phyloP scores from a whole-genome alignment of 2,113 vertebrate genomes.

The Nymphicus hollandicus region DNA sequence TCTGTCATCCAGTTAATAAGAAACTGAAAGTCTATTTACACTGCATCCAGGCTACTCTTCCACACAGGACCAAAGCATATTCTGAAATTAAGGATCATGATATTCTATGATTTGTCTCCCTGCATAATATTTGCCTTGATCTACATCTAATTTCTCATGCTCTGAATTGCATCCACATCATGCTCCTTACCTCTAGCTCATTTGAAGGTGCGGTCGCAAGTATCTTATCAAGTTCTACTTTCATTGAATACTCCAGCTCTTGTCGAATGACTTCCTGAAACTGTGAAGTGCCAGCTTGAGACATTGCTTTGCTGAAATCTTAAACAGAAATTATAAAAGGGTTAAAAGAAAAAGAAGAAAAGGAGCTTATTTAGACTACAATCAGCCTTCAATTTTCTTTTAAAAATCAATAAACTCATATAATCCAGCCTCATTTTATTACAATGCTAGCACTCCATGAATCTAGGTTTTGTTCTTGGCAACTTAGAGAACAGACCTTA shows the following conservation, averaged over 20 bases:
- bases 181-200: slow-evolving; percentile 81
- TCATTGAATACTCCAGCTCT: slow-evolving; percentile 93
- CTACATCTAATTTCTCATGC: background rate
- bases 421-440: background rate
- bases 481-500: background rate
- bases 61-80: background rate
- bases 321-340: background rate
- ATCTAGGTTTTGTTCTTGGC: background rate
- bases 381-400: background rate
- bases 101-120: background rate
- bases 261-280: slow-evolving; percentile 96
- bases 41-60: background rate
- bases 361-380: background rate
- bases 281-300: slow-evolving; percentile 82
- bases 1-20: background rate
- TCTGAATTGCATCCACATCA: background rate
- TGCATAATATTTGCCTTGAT: background rate
- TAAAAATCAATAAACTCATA: background rate
- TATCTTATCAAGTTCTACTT: slow-evolving; percentile 89
- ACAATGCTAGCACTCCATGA: background rate
- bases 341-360: background rate
- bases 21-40: background rate
- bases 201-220: slow-evolving; percentile 76
- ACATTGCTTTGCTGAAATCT: slow-evolving; percentile 87
- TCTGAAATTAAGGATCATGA: background rate